Base-by-base conservation (phyloP, 2,113 vertebrate genomes). In the Acrocephalus kingi region DNA sequence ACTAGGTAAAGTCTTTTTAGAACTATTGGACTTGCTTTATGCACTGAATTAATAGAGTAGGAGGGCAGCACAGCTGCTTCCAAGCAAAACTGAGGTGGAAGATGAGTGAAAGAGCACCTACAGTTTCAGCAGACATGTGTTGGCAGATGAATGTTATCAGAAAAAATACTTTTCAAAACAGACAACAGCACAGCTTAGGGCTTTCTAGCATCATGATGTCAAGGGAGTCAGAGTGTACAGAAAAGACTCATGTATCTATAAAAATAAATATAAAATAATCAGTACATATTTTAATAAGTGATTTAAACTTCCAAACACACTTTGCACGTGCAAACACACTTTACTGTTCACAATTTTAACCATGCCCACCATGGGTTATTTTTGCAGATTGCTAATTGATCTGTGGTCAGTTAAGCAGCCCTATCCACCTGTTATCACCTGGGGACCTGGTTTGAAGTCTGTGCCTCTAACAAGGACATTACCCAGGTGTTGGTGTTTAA, bases 1-100 rank as follows among this genome's bases (percentile, higher is more conserved):
- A 99, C 99, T 0, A 98, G 99, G 99, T 99, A 93, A 97, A 51
- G 66, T 82, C 15, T 51, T 52, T 61, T 81, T 59, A 15, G 17
- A 67, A 59, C 14, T 13, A 2, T 33, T 52, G 23, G 17, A 9
- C 73, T 76, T 83, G 39, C 6, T 7, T 89, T 76, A 12, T 6
- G 9, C 23, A 7, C 37, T 79, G 69, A 68, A 59, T 78, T 19
- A 67, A 63, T 7, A 33, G 18, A 45, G n/a, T 8, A 54, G 61
- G 63, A 54, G 30, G 54, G 21, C 8, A 25, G n/a, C 16, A 25
- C 19, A 41, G 76, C 37, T 82, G 13, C 49, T 76, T 67, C 41
- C 41, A 64, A 41, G 49, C 54, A 72, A 55, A 77, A 11, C 23
- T 88, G n/a, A n/a, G 4, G 2, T 2, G 71, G 56, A 51, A 58